phyloP scores from a whole-genome alignment of 2,888 invertebrate genomes.

The Apodemia mormo region DNA sequence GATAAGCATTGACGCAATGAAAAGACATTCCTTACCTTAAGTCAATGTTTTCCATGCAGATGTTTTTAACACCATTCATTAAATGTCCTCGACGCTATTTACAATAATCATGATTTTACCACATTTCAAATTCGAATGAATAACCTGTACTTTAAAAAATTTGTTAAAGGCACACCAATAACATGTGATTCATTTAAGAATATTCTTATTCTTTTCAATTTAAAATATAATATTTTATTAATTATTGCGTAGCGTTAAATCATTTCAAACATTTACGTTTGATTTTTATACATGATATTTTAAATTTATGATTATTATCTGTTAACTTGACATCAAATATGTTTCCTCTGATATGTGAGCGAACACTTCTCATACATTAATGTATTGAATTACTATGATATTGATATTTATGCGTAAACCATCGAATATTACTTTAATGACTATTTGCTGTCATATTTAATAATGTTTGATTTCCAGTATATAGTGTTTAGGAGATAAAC shows the following conservation, averaged over 20 bases:
- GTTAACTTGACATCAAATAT: conserved; percentile 31
- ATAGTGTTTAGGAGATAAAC: conserved; percentile 3
- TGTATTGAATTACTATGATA: conserved; percentile 27
- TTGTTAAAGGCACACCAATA: background rate
- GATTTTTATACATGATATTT: conserved; percentile 27
- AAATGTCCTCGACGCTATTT: too few relatives aligned
- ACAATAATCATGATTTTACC: too few relatives aligned
- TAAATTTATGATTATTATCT: conserved; percentile 38
- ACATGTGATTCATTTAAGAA: background rate
- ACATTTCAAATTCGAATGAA: background rate
- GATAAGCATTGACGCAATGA: too few relatives aligned
- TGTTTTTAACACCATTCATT: too few relatives aligned
- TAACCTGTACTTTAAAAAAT: background rate
- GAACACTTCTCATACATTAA: conserved; percentile 25
- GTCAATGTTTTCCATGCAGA: too few relatives aligned
- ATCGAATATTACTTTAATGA: conserved; percentile 17
- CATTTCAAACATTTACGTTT: conserved; percentile 6
- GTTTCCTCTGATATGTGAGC: conserved; percentile 32
- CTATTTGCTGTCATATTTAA: conserved; percentile 17
- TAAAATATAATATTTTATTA: background rate
- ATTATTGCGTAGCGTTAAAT: background rate
- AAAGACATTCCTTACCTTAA: too few relatives aligned
- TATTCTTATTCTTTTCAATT: background rate
- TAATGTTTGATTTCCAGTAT: conserved; percentile 12
- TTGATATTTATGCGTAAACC: conserved; percentile 27